Percentiles rank a stretch among this genome's conserved stretches.
Evolutionary conservation across 2,888 invertebrate genomes (phyloP).

Genomic region (Scaptomyza cyrtandrae): DNA sequence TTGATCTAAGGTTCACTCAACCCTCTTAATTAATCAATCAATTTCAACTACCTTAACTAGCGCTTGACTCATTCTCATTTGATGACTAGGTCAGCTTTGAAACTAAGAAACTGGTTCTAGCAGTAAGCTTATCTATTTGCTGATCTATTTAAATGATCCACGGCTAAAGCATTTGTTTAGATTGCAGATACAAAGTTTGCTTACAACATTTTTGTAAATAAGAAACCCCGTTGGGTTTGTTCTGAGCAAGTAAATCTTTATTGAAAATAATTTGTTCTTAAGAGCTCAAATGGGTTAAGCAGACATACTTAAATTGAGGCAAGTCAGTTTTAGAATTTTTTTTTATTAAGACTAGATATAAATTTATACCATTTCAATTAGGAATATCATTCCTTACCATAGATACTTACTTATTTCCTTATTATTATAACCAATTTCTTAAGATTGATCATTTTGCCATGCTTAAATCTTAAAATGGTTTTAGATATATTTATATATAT

Average conservation of each 20-base stretch:
- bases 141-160: slow-evolving; percentile 29
- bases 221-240: too few relatives aligned
- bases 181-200: neutral
- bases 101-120: slow-evolving; percentile 41
- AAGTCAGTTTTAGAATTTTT: too few relatives aligned
- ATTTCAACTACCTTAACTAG: slow-evolving; percentile 35
- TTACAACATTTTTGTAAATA: slow-evolving; percentile 1
- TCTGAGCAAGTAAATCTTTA: neutral
- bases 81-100: slow-evolving; percentile 55
- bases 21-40: slow-evolving; percentile 40
- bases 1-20: slow-evolving; percentile 55
- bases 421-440: too few relatives aligned
- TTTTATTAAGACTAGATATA: neutral
- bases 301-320: neutral
- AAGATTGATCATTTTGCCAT: too few relatives aligned
- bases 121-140: slow-evolving; percentile 24
- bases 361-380: neutral
- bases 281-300: neutral
- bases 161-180: slow-evolving; percentile 27
- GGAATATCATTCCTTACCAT: too few relatives aligned
- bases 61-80: neutral
- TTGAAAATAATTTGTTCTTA: neutral
- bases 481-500: too few relatives aligned
- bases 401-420: too few relatives aligned
- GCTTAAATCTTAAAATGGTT: too few relatives aligned